Percentiles rank a stretch among this genome's conserved stretches.
Conservation (phyloP, 1,140 invertebrate genomes). For the Cheumatopsyche charites region DNA sequence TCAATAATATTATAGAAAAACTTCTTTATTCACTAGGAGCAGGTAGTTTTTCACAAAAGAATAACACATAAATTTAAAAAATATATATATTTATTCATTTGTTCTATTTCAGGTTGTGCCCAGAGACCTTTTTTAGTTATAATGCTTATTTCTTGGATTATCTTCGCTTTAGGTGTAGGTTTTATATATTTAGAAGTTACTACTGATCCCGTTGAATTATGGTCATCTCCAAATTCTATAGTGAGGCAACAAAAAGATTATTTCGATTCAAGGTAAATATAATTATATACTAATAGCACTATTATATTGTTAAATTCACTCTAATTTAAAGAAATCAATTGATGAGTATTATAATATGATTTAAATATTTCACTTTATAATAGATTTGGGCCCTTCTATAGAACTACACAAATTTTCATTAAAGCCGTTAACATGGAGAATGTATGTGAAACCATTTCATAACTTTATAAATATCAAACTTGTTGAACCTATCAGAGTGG, state of each 20-base stretch:
- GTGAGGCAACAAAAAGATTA: conserved; percentile 79
- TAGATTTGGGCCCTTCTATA: conserved; percentile 82
- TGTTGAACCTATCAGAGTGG: too few relatives aligned
- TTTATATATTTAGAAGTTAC: conserved; percentile 69
- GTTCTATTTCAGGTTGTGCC: conserved; percentile 70
- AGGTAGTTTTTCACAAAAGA: too few relatives aligned
- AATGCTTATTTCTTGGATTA: conserved; percentile 60
- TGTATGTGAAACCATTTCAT: too few relatives aligned
- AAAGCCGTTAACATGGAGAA: conserved; percentile 51
- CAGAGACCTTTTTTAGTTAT: conserved; percentile 65
- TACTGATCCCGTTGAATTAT: conserved; percentile 85
- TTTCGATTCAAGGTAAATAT: conserved; percentile 66
- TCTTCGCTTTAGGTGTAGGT: conserved; percentile 66
- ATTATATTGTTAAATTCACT: too few relatives aligned
- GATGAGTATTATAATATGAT: too few relatives aligned
- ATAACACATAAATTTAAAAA: background rate
- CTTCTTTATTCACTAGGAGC: conserved; percentile 40
- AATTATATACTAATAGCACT: background rate
- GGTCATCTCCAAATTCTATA: conserved; percentile 75
- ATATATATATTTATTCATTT: too few relatives aligned
- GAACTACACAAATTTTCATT: conserved; percentile 80
- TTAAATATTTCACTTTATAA: conserved; percentile 25
- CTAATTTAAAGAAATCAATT: too few relatives aligned
- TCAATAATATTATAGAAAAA: conserved; percentile 42
- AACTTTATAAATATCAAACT: too few relatives aligned